Conservation (phyloP, 2,797 vertebrate genomes). For the Poeciliopsis turneri region DNA sequence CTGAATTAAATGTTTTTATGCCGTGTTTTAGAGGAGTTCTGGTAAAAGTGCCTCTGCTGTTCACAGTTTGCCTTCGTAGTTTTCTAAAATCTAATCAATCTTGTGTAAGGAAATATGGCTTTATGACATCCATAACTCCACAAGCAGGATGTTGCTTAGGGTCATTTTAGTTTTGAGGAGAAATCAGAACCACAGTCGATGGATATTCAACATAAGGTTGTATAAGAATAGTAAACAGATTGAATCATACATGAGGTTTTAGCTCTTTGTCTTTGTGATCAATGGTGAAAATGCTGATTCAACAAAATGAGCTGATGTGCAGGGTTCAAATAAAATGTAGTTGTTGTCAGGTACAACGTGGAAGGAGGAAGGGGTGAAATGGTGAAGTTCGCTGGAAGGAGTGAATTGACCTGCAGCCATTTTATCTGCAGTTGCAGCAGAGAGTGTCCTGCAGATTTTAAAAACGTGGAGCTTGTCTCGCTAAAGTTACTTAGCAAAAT, state of each 20-base stretch:
- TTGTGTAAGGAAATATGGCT: neutral
- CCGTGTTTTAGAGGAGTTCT: neutral
- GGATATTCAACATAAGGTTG: neutral
- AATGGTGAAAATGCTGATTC: neutral
- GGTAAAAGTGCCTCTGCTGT: neutral
- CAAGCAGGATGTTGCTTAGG: neutral
- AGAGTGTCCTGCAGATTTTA: neutral
- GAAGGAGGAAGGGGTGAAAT: neutral
- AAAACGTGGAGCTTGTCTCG: neutral
- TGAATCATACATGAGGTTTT: neutral
- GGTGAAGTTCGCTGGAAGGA: neutral
- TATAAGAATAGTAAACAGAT: conserved; percentile 6
- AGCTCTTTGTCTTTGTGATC: neutral
- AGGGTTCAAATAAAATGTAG: neutral
- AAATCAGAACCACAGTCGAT: neutral
- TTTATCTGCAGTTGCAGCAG: neutral
- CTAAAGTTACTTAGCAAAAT: neutral
- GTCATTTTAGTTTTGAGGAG: neutral
- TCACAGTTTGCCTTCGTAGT: neutral
- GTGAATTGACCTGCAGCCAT: neutral
- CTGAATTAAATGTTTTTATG: neutral
- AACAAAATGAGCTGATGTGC: neutral
- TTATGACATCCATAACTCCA: neutral
- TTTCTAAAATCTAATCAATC: neutral
- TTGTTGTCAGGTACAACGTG: neutral